A percentile compares a stretch with the other conserved stretches of the same genome.
Evolutionary conservation across 2,113 vertebrate genomes (phyloP).

Genomic region (Meleagris gallopavo): DNA sequence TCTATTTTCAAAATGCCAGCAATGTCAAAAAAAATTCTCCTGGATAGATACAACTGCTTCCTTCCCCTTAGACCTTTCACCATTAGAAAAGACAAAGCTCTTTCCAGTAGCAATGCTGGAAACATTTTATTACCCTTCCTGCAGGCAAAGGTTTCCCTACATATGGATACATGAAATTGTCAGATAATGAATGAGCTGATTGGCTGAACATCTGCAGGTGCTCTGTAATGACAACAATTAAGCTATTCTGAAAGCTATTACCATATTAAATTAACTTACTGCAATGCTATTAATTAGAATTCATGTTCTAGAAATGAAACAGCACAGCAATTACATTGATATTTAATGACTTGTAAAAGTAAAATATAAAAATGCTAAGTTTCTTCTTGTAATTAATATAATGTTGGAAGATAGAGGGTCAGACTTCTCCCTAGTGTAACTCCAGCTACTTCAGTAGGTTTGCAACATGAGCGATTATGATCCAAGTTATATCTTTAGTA

Average conservation of each 20-base stretch:
- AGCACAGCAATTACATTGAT: conserved; percentile 33
- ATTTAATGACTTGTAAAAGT: conserved; percentile 51
- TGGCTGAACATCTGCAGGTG: conserved; percentile 54
- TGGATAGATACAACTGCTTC: background rate
- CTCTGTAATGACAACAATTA: conserved; percentile 71
- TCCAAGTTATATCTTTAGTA: background rate
- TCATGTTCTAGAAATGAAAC: conserved; percentile 44
- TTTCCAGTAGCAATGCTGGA: background rate
- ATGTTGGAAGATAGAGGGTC: background rate
- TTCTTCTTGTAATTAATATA: conserved; percentile 45
- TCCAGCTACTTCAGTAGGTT: background rate
- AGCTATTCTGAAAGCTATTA: conserved; percentile 66
- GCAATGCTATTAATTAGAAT: conserved; percentile 63
- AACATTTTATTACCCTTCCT: conserved; percentile 4
- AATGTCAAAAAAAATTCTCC: background rate
- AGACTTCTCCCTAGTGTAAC: background rate
- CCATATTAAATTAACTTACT: conserved; percentile 60
- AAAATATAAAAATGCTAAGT: conserved; percentile 44
- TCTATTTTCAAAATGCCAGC: conserved; percentile 12
- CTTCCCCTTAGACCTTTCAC: background rate
- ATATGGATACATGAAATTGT: background rate
- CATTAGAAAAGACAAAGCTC: conserved; percentile 12
- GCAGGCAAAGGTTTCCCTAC: background rate
- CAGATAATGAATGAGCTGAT: conserved; percentile 42
- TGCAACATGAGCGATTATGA: background rate